phyloP scores from a whole-genome alignment of 2,888 invertebrate species.

The Hylaea fasciaria region DNA sequence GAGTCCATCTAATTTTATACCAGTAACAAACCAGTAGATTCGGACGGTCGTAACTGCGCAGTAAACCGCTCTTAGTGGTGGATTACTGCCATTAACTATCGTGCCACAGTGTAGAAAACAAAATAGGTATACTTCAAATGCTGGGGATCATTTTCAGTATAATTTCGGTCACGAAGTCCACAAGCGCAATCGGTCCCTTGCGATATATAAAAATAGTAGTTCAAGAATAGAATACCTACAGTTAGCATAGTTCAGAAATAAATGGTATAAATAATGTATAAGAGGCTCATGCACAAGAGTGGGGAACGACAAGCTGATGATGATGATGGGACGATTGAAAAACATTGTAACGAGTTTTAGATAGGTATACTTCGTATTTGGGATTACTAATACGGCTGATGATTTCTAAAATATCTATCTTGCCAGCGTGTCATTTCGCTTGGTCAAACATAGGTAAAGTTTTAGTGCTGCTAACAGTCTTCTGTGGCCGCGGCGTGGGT shows the following conservation, averaged over 20 bases:
- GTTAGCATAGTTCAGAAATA: too few relatives aligned
- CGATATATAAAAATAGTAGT: too few relatives aligned
- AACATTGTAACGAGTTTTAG: too few relatives aligned
- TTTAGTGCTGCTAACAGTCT: neutral
- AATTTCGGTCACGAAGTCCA: too few relatives aligned
- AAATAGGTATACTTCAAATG: neutral
- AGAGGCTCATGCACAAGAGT: too few relatives aligned
- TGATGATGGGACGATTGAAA: too few relatives aligned
- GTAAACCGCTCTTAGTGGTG: constrained; percentile 74
- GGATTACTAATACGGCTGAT: too few relatives aligned
- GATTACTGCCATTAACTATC: constrained; percentile 79
- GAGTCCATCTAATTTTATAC: constrained; percentile 46
- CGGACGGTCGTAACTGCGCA: constrained; percentile 67
- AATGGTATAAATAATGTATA: too few relatives aligned
- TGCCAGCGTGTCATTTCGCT: neutral
- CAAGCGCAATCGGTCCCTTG: too few relatives aligned
- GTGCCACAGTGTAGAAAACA: constrained; percentile 26
- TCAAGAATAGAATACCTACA: neutral
- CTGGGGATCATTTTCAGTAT: neutral
- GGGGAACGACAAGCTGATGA: too few relatives aligned
- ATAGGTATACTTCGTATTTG: too few relatives aligned
- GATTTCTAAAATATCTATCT: too few relatives aligned
- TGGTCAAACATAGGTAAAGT: neutral
- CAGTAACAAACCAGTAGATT: constrained; percentile 51
- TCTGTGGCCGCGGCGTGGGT: constrained; percentile 43